Base-by-base conservation (phyloP, 2,888 invertebrate species). In the Adelognathus sp. region DNA sequence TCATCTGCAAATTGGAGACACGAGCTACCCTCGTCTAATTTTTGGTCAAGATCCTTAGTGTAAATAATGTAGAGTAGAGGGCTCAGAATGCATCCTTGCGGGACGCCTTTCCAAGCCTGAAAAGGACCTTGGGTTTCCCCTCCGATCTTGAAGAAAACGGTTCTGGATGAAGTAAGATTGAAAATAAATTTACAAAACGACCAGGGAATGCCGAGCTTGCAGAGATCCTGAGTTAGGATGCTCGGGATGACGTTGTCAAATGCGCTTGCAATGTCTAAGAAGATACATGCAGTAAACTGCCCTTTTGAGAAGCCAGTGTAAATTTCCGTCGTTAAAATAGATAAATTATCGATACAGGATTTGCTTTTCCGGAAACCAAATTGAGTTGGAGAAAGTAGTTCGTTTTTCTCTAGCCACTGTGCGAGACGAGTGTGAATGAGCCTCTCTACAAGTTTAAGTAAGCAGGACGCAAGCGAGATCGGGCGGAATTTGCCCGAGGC, bases 381-480 rank as follows among this genome's bases (percentile, higher is more conserved):
- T 31, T 73, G 73, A 5, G n/a, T 27, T 1, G 9, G 9, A 16
- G 66, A 27, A 0, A 73, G 21, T 16, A 63, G 31, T 5, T 56
- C 11, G n/a, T 73, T 33, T 24, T n/a, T 16, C n/a, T 73, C 73
- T 2, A 66, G 27, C 33, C 64, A 73, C 33, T 52, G 58, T 1
- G 16, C 29, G 18, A 73, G 14, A 3, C 58, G 54, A 9, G 39
- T 33, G 16, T 64, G 46, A 3, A 73, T 24, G 9, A 73, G 14
- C 33, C 66, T 54, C 31, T 73, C 73, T 1, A 58, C 27, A 9
- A 56, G 16, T 46, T 73, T 73, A 14, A 73, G 16, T 0, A 73
- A 6, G n/a, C 73, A 73, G 9, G 36, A 56, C 6, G 75, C 56
- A 6, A 75, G n/a, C 1, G 75, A 75, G 6, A 69, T 75, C 1